Evolutionary conservation across 2,888 invertebrate genomes (phyloP), one percentile per base, ranked within the genome.

Genomic region (Cetonia aurata): DNA sequence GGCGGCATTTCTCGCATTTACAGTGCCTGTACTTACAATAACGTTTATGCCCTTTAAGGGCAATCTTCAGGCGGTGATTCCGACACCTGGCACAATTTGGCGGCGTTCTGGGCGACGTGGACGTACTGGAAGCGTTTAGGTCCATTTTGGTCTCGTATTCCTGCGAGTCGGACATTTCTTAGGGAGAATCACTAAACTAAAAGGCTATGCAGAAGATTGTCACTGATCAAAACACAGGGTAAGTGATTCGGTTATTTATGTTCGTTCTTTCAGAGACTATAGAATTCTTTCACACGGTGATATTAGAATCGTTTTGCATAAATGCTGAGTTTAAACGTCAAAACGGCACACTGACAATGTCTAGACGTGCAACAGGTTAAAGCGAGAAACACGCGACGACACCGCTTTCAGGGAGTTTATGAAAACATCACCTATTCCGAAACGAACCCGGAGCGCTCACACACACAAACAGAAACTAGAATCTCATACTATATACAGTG

Each of bases 71-170:
- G n/a, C 93, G 90, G 85, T 97, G 97, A 87, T 96, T 96, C 72
- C 95, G 89, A 85, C 97, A 97, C 33, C 96, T 91, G 53, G 96
- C 96, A 85, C 96, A 97, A 86, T 95, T 96, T 15, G 96, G 96
- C 6, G 95, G 94, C 73, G 94, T 94, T 71, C 95, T 89, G 13
- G 93, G 91, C 56, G 89, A 71, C 69, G 86, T 85, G 68, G 90
- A 88, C 83, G 90, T 86, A 81, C 88, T 84, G 73, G 86, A 85
- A 55, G 87, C 86, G 75, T 85, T 86, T 53, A 87, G 80, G 73
- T 87, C 87, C 81, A 86, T 84, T 79, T 88, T 88, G 37, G 84
- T 82, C 76, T 87, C 88, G 77, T 85, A 85, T 75, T 87, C 85
- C 80, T 86, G 87, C 77, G 85, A 82, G 75, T 88, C 87, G 79